Conservation (phyloP, 2,113 vertebrate species). For the Delphinapterus leucas region DNA sequence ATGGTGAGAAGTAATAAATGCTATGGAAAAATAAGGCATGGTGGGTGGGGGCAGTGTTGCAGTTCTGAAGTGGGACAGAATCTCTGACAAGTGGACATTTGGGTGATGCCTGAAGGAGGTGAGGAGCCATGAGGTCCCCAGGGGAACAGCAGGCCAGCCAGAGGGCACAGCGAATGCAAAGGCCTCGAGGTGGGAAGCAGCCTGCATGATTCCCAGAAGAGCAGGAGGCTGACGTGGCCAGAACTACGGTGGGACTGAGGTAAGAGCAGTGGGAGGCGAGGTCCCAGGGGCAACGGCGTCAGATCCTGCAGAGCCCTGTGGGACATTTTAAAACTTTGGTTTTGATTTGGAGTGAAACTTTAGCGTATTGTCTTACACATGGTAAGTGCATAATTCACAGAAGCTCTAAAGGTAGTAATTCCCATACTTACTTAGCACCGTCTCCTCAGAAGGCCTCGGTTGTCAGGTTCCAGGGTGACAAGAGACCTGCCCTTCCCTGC, state of each 20-base stretch:
- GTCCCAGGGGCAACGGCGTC: background rate
- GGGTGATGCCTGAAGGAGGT: background rate
- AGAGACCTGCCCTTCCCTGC: background rate
- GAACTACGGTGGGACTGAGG: background rate
- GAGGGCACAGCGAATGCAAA: background rate
- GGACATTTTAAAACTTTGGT: background rate
- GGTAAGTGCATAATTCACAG: background rate
- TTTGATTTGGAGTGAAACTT: background rate
- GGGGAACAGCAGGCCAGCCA: background rate
- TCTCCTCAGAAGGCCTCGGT: background rate
- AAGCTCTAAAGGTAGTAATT: background rate
- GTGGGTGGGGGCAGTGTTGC: background rate
- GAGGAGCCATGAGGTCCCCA: background rate
- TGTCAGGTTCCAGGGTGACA: background rate
- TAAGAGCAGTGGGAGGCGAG: background rate
- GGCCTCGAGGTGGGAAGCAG: background rate
- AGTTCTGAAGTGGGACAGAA: background rate
- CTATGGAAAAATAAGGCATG: background rate
- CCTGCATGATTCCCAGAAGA: background rate
- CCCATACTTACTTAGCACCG: background rate
- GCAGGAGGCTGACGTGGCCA: background rate
- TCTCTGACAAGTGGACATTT: background rate
- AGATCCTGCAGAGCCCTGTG: background rate
- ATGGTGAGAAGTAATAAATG: background rate
- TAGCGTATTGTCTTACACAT: background rate